Conservation (phyloP, 2,113 vertebrate species). For the Labrus mixtus region DNA sequence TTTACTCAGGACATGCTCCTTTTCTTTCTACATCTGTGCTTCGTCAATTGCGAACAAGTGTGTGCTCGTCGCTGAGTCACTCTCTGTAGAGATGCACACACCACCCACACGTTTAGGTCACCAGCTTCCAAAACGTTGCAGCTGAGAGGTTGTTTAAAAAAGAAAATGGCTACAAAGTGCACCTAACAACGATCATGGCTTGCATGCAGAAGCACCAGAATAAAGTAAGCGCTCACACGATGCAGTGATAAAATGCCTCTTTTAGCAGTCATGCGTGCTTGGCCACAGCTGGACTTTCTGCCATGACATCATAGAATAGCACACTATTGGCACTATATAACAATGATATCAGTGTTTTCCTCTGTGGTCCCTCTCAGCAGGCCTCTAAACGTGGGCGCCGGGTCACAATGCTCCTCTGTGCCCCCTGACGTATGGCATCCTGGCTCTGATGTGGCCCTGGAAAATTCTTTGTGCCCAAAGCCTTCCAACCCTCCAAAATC, state of each 20-base stretch:
- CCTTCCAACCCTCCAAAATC: conserved; percentile 52
- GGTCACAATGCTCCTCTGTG: conserved; percentile 77
- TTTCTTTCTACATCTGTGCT: conserved; percentile 57
- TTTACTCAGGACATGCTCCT: conserved; percentile 32
- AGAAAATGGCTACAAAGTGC: not conserved
- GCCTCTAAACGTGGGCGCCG: conserved; percentile 65
- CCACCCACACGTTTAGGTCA: conserved; percentile 29
- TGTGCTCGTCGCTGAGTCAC: conserved; percentile 41
- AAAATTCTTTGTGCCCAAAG: conserved; percentile 58
- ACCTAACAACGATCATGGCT: not conserved
- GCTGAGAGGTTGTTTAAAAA: conserved; percentile 15
- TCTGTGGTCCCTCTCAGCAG: conserved; percentile 61
- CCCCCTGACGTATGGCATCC: conserved; percentile 66
- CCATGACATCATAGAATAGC: conserved; percentile 66
- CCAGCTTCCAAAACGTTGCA: conserved; percentile 9
- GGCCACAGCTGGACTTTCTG: conserved; percentile 73
- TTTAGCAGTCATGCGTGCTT: conserved; percentile 31
- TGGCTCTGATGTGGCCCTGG: conserved; percentile 60
- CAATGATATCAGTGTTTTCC: conserved; percentile 77
- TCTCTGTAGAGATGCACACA: conserved; percentile 19
- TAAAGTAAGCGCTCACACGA: conserved; percentile 3
- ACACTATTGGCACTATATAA: conserved; percentile 52
- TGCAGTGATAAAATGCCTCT: conserved; percentile 14
- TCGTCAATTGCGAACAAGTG: conserved; percentile 64
- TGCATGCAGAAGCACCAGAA: conserved; percentile 2